Evolutionary conservation across 2,888 invertebrate genomes (phyloP).

Genomic region (Caenorhabditis sulstoni): DNA sequence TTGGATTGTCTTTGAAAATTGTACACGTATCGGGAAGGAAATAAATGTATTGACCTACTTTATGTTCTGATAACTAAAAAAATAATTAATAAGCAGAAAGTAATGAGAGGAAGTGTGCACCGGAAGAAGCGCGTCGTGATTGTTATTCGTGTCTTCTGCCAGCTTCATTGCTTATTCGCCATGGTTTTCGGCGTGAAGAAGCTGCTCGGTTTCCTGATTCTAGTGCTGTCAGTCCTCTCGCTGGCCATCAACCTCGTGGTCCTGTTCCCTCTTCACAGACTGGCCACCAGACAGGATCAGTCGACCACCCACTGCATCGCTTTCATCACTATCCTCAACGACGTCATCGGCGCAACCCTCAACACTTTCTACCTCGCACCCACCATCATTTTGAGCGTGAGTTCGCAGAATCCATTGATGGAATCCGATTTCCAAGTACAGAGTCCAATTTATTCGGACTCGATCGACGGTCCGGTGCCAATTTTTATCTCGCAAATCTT

Average conservation of each 20-base stretch:
- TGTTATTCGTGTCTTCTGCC: background rate
- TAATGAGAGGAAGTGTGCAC: no score
- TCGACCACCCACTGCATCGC: background rate
- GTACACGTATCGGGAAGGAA: no score
- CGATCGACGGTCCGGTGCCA: background rate
- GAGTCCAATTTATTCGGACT: background rate
- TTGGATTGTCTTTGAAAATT: no score
- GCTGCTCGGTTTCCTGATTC: background rate
- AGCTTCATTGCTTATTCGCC: background rate
- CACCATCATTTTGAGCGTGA: conserved; percentile 3
- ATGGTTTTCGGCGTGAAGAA: background rate
- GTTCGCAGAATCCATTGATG: background rate
- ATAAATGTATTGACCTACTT: no score
- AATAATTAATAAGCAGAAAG: no score
- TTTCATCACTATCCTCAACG: background rate
- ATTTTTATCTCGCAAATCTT: background rate
- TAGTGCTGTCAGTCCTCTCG: background rate
- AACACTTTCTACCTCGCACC: conserved; percentile 4
- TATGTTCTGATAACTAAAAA: no score
- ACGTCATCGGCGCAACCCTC: background rate
- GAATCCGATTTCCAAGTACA: background rate
- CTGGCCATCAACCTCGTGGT: background rate
- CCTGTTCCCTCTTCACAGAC: background rate
- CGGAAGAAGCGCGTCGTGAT: no score
- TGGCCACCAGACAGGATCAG: background rate